A percentile compares a stretch with the other conserved stretches of the same genome.
These are phyloP conservation scores for Thera obeliscata DNA, from an alignment of 2,888 invertebrate species.

Conservation along the genomic window DNA sequence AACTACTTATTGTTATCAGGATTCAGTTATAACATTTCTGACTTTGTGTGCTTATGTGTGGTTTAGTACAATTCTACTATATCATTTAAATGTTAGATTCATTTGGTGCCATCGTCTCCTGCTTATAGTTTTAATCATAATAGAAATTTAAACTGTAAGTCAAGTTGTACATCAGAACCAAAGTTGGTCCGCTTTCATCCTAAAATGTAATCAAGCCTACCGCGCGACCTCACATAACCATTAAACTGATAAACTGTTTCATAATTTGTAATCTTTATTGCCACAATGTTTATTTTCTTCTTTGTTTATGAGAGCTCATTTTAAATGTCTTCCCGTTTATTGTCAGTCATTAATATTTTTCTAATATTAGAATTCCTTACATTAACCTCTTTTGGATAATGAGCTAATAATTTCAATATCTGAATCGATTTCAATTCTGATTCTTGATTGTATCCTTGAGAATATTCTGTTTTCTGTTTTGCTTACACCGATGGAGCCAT, in stretches of 20 bases:
- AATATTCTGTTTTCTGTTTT: conserved; percentile 1
- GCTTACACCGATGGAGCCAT: not conserved
- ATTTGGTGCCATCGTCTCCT: not conserved
- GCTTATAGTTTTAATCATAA: not conserved
- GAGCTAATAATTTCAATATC: conserved; percentile 3
- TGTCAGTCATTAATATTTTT: conserved; percentile 27
- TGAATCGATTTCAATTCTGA: not conserved
- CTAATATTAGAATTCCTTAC: conserved; percentile 14
- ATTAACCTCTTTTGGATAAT: conserved; percentile 9
- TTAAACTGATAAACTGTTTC: conserved; percentile 67
- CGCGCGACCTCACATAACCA: conserved; percentile 59
- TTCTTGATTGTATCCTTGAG: not conserved
- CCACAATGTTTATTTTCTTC: conserved; percentile 52
- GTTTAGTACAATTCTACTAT: too few species aligned
- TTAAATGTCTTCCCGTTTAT: conserved; percentile 30
- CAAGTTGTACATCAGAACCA: not conserved
- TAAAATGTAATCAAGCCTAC: conserved; percentile 73
- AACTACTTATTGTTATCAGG: too few species aligned
- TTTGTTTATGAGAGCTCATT: conserved; percentile 52
- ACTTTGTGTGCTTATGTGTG: too few species aligned
- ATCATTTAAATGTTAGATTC: not conserved
- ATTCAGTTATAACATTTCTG: too few species aligned
- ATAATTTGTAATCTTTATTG: conserved; percentile 63
- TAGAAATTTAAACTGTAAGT: not conserved
- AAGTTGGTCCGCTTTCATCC: conserved; percentile 10